phyloP scores from a whole-genome alignment of 2,113 vertebrate species.

The Siphamia tubifer region DNA sequence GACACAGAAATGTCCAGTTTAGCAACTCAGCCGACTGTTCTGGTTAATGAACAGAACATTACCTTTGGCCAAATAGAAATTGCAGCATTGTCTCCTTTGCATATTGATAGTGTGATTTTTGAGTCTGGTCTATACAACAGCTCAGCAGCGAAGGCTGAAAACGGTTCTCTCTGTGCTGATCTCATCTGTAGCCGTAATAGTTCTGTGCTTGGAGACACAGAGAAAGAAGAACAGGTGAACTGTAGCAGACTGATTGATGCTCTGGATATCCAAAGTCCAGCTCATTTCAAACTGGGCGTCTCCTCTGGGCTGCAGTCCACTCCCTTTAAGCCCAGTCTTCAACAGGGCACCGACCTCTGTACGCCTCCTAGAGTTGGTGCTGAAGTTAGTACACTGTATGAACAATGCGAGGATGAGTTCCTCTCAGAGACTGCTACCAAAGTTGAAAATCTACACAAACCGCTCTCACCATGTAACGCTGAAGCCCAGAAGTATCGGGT shows the following conservation, averaged over 20 bases:
- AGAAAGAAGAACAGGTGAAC: constrained; percentile 26
- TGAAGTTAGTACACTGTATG: neutral
- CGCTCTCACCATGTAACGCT: neutral
- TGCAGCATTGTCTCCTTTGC: constrained; percentile 69
- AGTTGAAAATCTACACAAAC: neutral
- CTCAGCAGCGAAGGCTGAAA: neutral
- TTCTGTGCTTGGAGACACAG: neutral
- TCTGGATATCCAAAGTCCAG: constrained; percentile 76
- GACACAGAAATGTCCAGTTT: neutral
- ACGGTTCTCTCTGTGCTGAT: neutral
- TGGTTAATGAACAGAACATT: constrained; percentile 49
- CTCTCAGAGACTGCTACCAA: neutral
- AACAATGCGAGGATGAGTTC: neutral
- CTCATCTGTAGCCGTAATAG: neutral
- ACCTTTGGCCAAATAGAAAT: constrained; percentile 68
- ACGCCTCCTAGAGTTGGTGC: neutral
- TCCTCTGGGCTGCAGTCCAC: constrained; percentile 67
- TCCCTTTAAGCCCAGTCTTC: constrained; percentile 41
- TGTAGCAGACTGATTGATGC: constrained; percentile 72
- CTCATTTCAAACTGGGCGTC: constrained; percentile 50
- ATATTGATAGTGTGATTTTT: constrained; percentile 76
- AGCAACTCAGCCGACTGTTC: neutral
- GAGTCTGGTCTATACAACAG: constrained; percentile 33
- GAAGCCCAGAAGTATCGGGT: constrained; percentile 74
- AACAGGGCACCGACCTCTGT: neutral